Base-by-base conservation (phyloP, 1,140 invertebrate species). In the Heliconius melpomene region DNA sequence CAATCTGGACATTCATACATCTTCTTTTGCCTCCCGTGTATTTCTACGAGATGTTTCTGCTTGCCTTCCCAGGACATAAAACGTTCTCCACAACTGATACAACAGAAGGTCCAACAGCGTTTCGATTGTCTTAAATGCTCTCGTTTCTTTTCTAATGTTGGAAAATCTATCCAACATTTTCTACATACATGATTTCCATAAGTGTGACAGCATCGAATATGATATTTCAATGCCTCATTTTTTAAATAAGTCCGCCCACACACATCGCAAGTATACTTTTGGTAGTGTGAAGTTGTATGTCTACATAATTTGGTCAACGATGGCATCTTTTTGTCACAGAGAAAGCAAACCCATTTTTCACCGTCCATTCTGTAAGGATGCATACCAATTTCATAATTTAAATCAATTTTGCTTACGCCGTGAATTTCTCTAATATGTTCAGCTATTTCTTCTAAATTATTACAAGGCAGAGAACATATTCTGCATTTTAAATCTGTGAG, bases 181-280 rank as follows among this genome's bases (percentile, higher is more conserved):
- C 91, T 87, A 70, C 93, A 94, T 1, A 85, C 81, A n/a, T 87
- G 80, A 20, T 85, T 89, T 0, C 86, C 87, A 29, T 66, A 66
- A 1, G 88, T 82, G 79, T 94, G 93, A 20, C 80, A 91, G 77
- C 87, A 90, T 32, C 85, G 90, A 29, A 89, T 87, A 46, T 94
- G 93, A 75, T 92, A 91, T 50, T 88, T 89, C 8, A 94, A 79
- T 5, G 90, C 90, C 75, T 90, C 90, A 7, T 86, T 85, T 0
- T 88, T 89, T 38, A 90, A 52, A 83, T 93, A 94, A 32, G 81
- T 88, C 13, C 88, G 83, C 0, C 91, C 92, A 75, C 92, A 94
- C 2, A 86, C 79, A n/a, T 94, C 92, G 71, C 92, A 94, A 2
- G 91, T 93, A 60, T 85, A 91, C 32, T 92, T 89, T n/a, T 82